Percentiles rank a stretch among this genome's conserved stretches.
Evolutionary conservation across 1,140 invertebrate species (phyloP).

Genomic region (Drosophila nikananu): DNA sequence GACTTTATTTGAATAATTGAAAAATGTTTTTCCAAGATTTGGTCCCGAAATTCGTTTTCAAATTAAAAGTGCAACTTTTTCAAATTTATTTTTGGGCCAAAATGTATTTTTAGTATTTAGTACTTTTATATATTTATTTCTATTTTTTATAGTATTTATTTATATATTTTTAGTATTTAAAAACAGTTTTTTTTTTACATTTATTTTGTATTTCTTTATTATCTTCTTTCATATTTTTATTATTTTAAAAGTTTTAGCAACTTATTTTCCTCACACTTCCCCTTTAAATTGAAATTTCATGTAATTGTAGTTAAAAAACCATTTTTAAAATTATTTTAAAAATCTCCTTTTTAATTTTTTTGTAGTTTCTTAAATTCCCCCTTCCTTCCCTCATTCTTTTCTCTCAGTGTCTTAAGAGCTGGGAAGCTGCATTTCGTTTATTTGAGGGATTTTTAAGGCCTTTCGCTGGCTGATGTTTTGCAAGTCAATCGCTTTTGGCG

Average conservation of each 20-base stretch:
- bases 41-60: background rate
- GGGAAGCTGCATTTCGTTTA: background rate
- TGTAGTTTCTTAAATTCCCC: background rate
- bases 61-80: too few relatives aligned
- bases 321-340: background rate
- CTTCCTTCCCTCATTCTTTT: background rate
- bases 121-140: too few relatives aligned
- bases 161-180: background rate
- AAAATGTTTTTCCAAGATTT: background rate
- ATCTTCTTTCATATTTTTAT: background rate
- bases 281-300: background rate
- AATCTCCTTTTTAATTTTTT: background rate
- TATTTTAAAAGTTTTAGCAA: background rate
- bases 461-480: conserved; percentile 2
- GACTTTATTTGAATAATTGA: too few relatives aligned
- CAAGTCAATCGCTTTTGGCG: conserved; percentile 27
- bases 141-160: too few relatives aligned
- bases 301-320: background rate
- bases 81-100: too few relatives aligned
- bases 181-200: background rate
- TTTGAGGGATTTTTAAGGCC: conserved; percentile 11
- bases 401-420: background rate
- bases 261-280: background rate
- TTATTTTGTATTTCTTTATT: background rate
- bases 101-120: background rate